Conservation (phyloP, 2,888 invertebrate species). For the Acanthosoma haemorrhoidale region DNA sequence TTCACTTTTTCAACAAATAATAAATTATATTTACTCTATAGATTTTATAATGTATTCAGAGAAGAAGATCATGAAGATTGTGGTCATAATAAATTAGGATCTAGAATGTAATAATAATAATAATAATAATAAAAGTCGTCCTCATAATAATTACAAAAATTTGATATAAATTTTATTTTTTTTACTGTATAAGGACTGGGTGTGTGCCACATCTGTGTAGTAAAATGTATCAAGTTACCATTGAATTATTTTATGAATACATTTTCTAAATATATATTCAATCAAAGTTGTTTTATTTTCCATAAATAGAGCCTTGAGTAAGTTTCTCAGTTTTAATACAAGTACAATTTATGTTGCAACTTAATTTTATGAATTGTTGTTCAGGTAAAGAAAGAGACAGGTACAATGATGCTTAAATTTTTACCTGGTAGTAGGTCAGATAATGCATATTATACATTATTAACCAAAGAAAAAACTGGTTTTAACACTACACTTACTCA, state of each 20-base stretch:
- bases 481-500: too few species aligned
- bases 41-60: not conserved
- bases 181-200: slow-evolving; percentile 26
- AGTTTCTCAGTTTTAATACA: too few species aligned
- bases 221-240: slow-evolving; percentile 19
- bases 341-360: too few species aligned
- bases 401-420: too few species aligned
- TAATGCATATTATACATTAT: too few species aligned
- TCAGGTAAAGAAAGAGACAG: too few species aligned
- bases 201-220: slow-evolving; percentile 23
- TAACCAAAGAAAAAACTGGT: too few species aligned
- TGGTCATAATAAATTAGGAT: not conserved
- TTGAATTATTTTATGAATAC: slow-evolving; percentile 26
- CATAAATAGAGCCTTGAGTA: too few species aligned
- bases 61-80: slow-evolving; percentile 8
- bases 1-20: not conserved
- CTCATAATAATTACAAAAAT: not conserved
- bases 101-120: not conserved
- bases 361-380: too few species aligned
- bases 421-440: too few species aligned
- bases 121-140: slow-evolving; percentile 23
- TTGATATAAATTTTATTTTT: slow-evolving; percentile 25
- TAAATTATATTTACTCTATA: not conserved
- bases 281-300: not conserved
- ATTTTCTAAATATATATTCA: slow-evolving; percentile 17